phyloP scores from a whole-genome alignment of 2,888 invertebrate species.

The Apocheima hispidaria region DNA sequence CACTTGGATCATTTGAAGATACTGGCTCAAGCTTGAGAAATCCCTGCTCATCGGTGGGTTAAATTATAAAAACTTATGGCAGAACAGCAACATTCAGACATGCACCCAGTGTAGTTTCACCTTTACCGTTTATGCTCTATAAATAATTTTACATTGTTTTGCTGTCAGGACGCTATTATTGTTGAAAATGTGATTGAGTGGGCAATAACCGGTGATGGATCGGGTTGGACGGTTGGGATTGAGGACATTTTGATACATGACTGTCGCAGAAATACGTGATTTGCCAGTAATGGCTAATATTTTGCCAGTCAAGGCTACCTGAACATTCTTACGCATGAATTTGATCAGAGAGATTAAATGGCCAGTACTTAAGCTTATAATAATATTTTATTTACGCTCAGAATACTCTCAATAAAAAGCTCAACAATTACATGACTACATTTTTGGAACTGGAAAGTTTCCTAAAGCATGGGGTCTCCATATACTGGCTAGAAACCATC shows the following conservation, averaged over 20 bases:
- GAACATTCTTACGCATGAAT: neutral
- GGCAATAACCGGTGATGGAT: conserved; percentile 32
- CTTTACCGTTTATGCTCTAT: conserved; percentile 23
- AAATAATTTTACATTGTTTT: conserved; percentile 42
- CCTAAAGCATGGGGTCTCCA: too few relatives aligned
- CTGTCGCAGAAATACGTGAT: conserved; percentile 22
- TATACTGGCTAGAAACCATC: too few relatives aligned
- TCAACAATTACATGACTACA: too few relatives aligned
- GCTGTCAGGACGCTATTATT: conserved; percentile 21
- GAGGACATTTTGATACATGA: conserved; percentile 30
- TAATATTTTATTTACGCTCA: too few relatives aligned
- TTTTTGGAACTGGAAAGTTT: too few relatives aligned
- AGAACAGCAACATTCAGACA: neutral
- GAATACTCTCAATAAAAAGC: too few relatives aligned
- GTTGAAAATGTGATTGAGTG: conserved; percentile 36
- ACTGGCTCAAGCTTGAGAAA: too few relatives aligned
- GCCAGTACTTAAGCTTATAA: too few relatives aligned
- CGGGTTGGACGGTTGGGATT: conserved; percentile 27
- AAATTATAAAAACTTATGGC: too few relatives aligned
- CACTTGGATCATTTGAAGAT: too few relatives aligned
- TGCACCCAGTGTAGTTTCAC: neutral
- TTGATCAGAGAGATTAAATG: too few relatives aligned
- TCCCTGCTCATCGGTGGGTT: too few relatives aligned
- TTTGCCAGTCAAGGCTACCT: conserved; percentile 20
- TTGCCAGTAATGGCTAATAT: conserved; percentile 14